phyloP scores from a whole-genome alignment of 2,797 vertebrate species.

The Ctenochaetus hawaiiensis region DNA sequence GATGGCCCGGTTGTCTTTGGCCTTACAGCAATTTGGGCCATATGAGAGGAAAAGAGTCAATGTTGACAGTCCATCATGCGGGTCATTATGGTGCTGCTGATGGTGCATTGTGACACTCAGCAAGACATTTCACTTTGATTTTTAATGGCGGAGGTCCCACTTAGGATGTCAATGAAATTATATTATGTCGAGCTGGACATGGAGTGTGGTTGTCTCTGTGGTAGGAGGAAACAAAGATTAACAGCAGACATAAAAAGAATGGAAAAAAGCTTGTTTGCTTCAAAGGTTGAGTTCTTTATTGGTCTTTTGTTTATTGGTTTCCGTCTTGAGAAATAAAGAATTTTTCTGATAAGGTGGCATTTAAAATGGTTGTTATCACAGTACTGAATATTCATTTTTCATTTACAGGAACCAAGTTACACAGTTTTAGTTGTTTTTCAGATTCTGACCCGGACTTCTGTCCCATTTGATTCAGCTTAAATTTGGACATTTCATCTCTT shows the following conservation, averaged over 20 bases:
- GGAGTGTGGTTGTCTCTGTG: not conserved
- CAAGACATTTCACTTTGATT: constrained; percentile 43
- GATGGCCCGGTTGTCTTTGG: constrained; percentile 50
- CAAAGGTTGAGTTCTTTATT: not conserved
- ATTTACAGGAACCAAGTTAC: not conserved
- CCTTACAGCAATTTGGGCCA: constrained; percentile 58
- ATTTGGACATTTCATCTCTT: not conserved
- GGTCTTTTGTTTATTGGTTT: not conserved
- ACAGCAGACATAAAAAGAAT: not conserved
- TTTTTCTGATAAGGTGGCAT: not conserved
- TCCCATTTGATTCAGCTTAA: not conserved
- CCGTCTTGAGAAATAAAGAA: not conserved
- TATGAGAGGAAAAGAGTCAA: constrained; percentile 70
- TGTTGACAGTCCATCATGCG: constrained; percentile 76
- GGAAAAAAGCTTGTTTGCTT: not conserved
- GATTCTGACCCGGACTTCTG: too few species aligned
- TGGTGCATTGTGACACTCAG: constrained; percentile 46
- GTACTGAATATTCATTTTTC: not conserved
- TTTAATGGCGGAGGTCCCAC: constrained; percentile 47
- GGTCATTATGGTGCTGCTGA: constrained; percentile 71
- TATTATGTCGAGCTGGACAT: constrained; percentile 14
- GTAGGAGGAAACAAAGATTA: constrained; percentile 17
- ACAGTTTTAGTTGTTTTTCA: not conserved
- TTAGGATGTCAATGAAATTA: constrained; percentile 51
- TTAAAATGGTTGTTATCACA: not conserved